Evolutionary conservation across 2,113 vertebrate genomes (phyloP).

Genomic region (Entosphenus tridentatus): DNA sequence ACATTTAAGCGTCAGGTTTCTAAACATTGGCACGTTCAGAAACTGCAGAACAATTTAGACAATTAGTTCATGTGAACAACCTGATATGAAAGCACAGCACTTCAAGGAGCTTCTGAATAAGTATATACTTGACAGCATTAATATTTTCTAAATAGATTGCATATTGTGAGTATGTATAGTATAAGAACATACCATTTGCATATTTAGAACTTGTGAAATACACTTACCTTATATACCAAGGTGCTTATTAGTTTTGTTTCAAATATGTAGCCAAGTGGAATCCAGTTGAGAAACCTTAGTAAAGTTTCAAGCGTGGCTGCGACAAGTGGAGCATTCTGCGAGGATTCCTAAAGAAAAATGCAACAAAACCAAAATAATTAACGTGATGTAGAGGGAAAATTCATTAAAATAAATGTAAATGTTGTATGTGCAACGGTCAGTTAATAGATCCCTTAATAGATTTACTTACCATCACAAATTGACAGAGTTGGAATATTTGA

Average conservation of each 20-base stretch:
- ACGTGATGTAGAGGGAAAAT: neutral
- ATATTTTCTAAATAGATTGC: neutral
- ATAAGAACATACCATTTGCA: neutral
- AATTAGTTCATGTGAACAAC: constrained; percentile 10
- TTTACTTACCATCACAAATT: constrained; percentile 83
- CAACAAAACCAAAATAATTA: constrained; percentile 7
- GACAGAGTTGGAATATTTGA: constrained; percentile 95
- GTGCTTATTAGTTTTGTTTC: constrained; percentile 98
- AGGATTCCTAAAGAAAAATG: constrained; percentile 52
- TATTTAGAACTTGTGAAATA: neutral
- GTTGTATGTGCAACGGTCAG: neutral
- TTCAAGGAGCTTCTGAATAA: neutral
- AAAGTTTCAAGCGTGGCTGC: constrained; percentile 90
- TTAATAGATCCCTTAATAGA: no score
- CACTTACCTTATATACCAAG: constrained; percentile 77
- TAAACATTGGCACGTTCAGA: constrained; percentile 96
- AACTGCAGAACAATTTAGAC: constrained; percentile 33
- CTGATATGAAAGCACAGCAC: neutral
- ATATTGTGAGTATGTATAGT: fast-evolving
- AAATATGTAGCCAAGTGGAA: constrained; percentile 95
- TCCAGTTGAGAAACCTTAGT: constrained; percentile 94
- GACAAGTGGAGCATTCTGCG: constrained; percentile 89
- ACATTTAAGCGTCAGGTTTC: constrained; percentile 94
- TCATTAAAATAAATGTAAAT: constrained; percentile 9
- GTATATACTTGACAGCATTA: neutral